Conservation (phyloP, 2,888 invertebrate genomes). For the Mesorhabditis belari region DNA sequence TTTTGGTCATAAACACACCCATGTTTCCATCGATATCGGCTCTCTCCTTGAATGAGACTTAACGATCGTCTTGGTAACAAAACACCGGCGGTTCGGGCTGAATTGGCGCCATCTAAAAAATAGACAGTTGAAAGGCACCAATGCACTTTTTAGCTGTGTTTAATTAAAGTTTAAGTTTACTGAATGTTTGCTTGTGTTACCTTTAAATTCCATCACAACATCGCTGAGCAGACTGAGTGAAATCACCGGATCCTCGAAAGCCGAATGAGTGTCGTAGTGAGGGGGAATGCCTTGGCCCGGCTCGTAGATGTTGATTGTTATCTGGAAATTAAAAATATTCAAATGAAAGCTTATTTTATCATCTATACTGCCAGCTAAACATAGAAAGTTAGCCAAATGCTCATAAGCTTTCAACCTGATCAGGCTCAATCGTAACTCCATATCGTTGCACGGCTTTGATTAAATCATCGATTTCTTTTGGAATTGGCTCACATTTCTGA, state of each 20-base stretch:
- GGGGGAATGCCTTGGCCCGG: slow-evolving; percentile 72
- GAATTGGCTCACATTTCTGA: slow-evolving; percentile 21
- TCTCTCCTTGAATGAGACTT: slow-evolving; percentile 73
- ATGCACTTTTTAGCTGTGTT: no score
- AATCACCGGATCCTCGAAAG: slow-evolving; percentile 79
- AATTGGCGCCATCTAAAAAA: slow-evolving; percentile 43
- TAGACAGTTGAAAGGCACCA: no score
- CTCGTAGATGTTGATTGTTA: slow-evolving; percentile 58
- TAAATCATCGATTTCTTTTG: slow-evolving; percentile 17
- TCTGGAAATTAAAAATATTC: slow-evolving; percentile 4
- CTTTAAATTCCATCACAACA: slow-evolving; percentile 47
- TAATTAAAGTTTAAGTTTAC: no score
- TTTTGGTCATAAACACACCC: slow-evolving; percentile 53
- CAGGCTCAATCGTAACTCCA: slow-evolving; percentile 21
- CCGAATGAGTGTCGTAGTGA: slow-evolving; percentile 89
- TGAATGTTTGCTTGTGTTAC: no score
- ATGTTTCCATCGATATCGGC: slow-evolving; percentile 88
- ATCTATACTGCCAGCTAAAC: no score
- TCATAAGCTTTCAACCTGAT: slow-evolving; percentile 27
- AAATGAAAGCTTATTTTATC: no score
- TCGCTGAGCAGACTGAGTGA: slow-evolving; percentile 58
- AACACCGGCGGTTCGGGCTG: slow-evolving; percentile 60
- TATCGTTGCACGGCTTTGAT: slow-evolving; percentile 19
- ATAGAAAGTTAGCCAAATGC: no score
- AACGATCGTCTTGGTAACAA: slow-evolving; percentile 79